A percentile compares a stretch with the other conserved stretches of the same genome.
Conservation (phyloP, 2,888 invertebrate species). For the Amphipoea lucens region DNA sequence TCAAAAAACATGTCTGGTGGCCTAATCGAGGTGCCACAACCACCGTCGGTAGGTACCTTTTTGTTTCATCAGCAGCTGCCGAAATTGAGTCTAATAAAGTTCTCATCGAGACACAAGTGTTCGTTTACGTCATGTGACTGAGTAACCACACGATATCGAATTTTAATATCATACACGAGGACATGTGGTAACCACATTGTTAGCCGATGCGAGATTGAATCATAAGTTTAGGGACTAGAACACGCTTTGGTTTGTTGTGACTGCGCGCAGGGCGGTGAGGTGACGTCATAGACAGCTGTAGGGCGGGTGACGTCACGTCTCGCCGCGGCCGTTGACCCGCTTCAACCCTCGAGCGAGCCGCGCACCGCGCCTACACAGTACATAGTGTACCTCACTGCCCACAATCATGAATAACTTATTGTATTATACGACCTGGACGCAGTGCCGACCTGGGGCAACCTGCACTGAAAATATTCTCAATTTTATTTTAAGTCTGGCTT, state of each 20-base stretch:
- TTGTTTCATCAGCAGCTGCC: constrained; percentile 71
- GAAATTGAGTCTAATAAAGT: constrained; percentile 70
- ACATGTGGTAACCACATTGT: constrained; percentile 84
- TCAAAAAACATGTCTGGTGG: constrained; percentile 2
- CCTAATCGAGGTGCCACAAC: constrained; percentile 17
- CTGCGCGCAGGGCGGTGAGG: constrained; percentile 74
- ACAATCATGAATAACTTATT: constrained; percentile 86
- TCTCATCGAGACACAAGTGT: constrained; percentile 77
- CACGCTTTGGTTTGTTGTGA: constrained; percentile 79
- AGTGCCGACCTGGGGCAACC: constrained; percentile 87
- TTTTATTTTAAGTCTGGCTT: constrained; percentile 54
- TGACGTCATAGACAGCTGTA: constrained; percentile 90
- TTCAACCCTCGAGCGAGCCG: constrained; percentile 79
- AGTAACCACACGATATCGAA: constrained; percentile 82
- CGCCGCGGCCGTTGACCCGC: constrained; percentile 84
- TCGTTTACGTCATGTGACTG: constrained; percentile 78
- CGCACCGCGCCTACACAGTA: constrained; percentile 74
- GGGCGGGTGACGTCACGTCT: constrained; percentile 88
- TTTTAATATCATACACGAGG: constrained; percentile 79
- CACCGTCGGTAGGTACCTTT: not conserved
- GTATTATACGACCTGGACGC: constrained; percentile 77
- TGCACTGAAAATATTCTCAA: constrained; percentile 73
- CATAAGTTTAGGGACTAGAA: constrained; percentile 79
- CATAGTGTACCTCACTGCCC: constrained; percentile 65
- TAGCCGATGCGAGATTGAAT: constrained; percentile 78